Evolutionary conservation across 2,113 vertebrate genomes (phyloP).

Genomic region (Notarius quadriscutis): DNA sequence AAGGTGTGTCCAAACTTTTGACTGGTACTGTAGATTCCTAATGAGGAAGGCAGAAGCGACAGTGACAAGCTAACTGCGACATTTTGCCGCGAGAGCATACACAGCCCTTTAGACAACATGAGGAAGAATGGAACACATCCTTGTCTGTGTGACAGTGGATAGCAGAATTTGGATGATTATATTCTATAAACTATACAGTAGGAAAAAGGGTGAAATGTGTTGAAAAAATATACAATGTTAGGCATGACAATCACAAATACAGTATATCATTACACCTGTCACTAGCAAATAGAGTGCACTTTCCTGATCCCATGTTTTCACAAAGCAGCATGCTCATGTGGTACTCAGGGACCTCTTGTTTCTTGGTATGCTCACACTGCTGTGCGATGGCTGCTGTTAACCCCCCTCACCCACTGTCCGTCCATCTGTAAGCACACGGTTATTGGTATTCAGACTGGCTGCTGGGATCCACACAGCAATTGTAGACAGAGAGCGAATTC

Average conservation of each 20-base stretch:
- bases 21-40: background rate
- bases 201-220: background rate
- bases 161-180: background rate
- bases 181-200: background rate
- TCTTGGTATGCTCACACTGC: constrained; percentile 21
- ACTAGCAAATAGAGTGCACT: background rate
- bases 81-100: too few relatives aligned
- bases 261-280: background rate
- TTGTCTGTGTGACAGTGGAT: background rate
- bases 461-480: constrained; percentile 79
- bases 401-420: constrained; percentile 46
- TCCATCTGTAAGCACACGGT: constrained; percentile 69
- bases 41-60: background rate
- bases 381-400: constrained; percentile 30
- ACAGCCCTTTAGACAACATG: background rate
- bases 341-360: constrained; percentile 21
- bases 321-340: background rate
- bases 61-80: too few relatives aligned
- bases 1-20: too few relatives aligned
- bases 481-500: constrained; percentile 71
- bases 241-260: background rate
- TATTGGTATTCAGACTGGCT: constrained; percentile 81
- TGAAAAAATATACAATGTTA: background rate
- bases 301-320: background rate
- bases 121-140: background rate